phyloP scores from a whole-genome alignment of 2,113 vertebrate species.

The Nesogale talazaci region DNA sequence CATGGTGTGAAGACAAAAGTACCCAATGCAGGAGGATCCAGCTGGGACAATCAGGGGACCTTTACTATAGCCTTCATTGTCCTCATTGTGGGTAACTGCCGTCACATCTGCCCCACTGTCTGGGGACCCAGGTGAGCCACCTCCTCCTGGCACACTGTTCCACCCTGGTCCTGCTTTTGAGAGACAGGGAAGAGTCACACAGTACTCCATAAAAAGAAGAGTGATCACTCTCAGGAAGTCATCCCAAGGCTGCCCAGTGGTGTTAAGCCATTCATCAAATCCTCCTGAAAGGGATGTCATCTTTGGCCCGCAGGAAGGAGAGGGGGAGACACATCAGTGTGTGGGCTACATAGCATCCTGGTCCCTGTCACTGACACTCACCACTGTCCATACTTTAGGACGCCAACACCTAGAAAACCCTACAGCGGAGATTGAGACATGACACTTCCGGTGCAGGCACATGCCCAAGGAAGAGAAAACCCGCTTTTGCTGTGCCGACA shows the following conservation, averaged over 20 bases:
- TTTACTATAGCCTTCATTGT: neutral
- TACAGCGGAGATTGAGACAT: slow-evolving; percentile 15
- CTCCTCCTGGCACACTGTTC: neutral
- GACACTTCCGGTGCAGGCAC: neutral
- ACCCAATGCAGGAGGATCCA: neutral
- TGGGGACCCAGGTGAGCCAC: neutral
- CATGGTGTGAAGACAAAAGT: neutral
- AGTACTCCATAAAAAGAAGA: slow-evolving; percentile 49
- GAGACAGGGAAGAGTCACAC: slow-evolving; percentile 14
- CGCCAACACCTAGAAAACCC: neutral
- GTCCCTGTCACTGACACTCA: neutral
- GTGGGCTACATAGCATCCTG: neutral
- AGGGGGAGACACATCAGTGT: neutral
- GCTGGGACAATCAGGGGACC: neutral
- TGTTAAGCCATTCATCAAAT: slow-evolving; percentile 44
- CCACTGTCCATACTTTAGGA: neutral
- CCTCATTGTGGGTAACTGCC: neutral
- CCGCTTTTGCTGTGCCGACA: neutral
- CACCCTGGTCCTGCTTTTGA: slow-evolving; percentile 30
- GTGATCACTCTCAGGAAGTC: slow-evolving; percentile 38
- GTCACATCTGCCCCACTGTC: neutral
- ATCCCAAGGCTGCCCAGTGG: neutral
- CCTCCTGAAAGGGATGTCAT: neutral
- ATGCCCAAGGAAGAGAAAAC: neutral
- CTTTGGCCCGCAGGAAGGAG: neutral